Percentiles rank a stretch among this genome's conserved stretches.
These are phyloP conservation scores for Plagiodera versicolora DNA, from an alignment of 2,888 invertebrate genomes.

Conservation along the genomic window DNA sequence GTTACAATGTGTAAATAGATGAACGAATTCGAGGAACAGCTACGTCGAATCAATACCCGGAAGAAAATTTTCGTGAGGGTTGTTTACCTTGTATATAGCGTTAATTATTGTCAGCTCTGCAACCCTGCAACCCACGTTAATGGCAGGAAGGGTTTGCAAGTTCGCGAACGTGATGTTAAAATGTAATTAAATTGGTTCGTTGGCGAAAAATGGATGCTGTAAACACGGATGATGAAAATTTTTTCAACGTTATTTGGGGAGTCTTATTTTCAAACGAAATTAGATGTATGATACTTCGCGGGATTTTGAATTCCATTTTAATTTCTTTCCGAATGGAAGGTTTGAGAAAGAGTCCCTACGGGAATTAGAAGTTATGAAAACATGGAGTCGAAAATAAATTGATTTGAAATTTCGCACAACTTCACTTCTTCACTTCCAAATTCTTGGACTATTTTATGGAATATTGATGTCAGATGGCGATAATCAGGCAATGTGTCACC, in stretches of 20 bases:
- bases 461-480: no score
- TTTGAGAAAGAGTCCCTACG: background rate
- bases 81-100: background rate
- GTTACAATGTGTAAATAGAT: no score
- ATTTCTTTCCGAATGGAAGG: background rate
- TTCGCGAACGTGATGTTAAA: conserved; percentile 20
- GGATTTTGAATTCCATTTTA: background rate
- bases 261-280: background rate
- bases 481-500: no score
- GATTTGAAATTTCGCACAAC: no score
- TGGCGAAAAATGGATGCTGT: conserved; percentile 1
- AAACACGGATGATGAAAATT: background rate
- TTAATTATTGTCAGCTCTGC: background rate
- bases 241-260: background rate
- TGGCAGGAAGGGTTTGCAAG: background rate
- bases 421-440: no score
- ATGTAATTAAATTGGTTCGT: conserved; percentile 23
- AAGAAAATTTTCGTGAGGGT: conserved; percentile 13
- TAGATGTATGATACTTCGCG: background rate
- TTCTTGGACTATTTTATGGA: no score
- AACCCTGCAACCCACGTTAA: background rate
- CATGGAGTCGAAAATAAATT: background rate
- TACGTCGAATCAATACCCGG: conserved; percentile 9
- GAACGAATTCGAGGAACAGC: conserved; percentile 10
- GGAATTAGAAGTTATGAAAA: background rate